Evolutionary conservation across 2,797 vertebrate genomes (phyloP).

Genomic region (Spatula versicolor): DNA sequence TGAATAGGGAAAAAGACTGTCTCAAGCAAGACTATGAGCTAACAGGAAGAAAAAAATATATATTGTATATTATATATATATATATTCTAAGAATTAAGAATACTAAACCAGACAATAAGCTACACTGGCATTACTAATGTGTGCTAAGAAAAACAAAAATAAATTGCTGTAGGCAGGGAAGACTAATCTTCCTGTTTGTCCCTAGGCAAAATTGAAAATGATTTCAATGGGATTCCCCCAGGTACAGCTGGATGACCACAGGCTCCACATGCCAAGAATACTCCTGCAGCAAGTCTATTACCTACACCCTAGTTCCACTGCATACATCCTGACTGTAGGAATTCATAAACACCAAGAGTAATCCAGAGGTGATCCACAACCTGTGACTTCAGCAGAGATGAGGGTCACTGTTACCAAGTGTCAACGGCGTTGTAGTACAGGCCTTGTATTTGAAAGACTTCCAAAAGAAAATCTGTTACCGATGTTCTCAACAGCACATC

Average conservation of each 20-base stretch:
- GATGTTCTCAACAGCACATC: not conserved
- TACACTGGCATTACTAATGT: not conserved
- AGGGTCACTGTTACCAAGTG: not conserved
- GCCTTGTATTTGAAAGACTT: not conserved
- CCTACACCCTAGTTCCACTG: conserved; percentile 6
- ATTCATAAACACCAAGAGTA: not conserved
- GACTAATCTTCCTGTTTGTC: not conserved
- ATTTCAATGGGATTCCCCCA: conserved; percentile 10
- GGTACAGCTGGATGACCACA: not conserved
- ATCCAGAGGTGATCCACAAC: not conserved
- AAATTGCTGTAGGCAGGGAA: not conserved
- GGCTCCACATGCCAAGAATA: not conserved
- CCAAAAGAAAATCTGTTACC: not conserved
- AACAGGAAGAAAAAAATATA: not conserved
- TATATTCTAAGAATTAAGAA: not conserved
- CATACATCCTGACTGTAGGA: not conserved
- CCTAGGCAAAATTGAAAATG: not conserved
- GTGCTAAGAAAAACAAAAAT: not conserved
- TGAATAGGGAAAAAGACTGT: not conserved
- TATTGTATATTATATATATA: too few relatives aligned
- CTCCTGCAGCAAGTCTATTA: not conserved
- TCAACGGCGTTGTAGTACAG: not conserved
- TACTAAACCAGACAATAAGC: not conserved
- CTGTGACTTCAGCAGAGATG: not conserved
- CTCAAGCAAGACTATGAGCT: not conserved